Base-by-base conservation (phyloP, 2,888 invertebrate genomes). In the Asteroscopus sphinx region DNA sequence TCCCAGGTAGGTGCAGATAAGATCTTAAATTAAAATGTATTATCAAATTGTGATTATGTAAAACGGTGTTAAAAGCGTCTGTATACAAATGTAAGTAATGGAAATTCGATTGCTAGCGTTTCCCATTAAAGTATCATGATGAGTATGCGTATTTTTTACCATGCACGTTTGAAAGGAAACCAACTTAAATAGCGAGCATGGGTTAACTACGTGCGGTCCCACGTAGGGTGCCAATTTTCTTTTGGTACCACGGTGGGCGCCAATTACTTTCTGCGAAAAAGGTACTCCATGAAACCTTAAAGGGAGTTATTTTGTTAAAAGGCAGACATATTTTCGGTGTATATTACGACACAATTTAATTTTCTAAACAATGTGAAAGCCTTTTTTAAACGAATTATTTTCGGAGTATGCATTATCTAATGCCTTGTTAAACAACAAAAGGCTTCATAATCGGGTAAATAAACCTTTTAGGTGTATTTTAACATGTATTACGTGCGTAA, bases 141-240 rank as follows among this genome's bases (percentile, higher is more conserved):
- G 76, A 80, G 71, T 76, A 66, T 76, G 76, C 81, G 68, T 72
- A 71, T 81, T 77, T 70, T 76, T 41, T 56, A 64, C 46, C 54
- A 64, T 64, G 64, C 60, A 56, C 61, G 77, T 67, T 74, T 76
- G 68, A 78, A 82, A 81, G 76, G 71, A 73, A 79, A 75, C 67
- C 54, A 73, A 68, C 69, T 76, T 77, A 79, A 64, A 81, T 80
- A 73, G 76, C 75, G 71, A 63, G 65, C 67, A 68, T 73, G 75
- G 74, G 71, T 67, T 64, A 66, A 65, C 63, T 72, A 63, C 67
- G 16, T 66, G 54, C 57, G 73, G 76, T 58, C 68, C 73, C 80
- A 65, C 71, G 71, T 61, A 75, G 79, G 77, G 82, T 74, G 79
- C 81, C 81, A 82, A 80, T 74, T 69, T 75, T 48, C 49, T 62